These are phyloP conservation scores for Myioborus melanocephalus DNA, from an alignment of 2,797 vertebrate genomes.

Conservation along the genomic window DNA sequence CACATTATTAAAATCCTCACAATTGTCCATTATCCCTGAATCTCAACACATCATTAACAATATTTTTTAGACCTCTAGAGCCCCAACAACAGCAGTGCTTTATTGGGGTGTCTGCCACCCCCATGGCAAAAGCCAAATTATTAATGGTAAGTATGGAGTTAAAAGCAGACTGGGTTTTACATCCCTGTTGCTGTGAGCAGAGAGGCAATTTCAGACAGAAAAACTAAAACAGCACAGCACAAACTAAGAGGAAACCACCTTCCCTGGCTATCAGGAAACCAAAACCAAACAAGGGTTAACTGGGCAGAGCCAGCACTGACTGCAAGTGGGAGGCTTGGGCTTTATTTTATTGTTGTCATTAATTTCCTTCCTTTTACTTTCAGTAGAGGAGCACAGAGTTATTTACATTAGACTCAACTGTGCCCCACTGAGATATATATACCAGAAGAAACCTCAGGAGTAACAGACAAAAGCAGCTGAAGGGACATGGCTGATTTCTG, in stretches of 20 bases:
- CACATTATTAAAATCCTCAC: not conserved
- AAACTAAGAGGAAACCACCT: not conserved
- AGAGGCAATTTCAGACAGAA: not conserved
- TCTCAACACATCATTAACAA: not conserved
- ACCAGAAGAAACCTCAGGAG: not conserved
- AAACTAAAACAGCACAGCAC: not conserved
- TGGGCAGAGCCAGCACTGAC: not conserved
- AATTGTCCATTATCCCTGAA: not conserved
- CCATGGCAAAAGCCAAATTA: not conserved
- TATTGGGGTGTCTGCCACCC: not conserved
- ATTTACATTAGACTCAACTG: constrained; percentile 11
- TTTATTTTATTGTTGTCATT: constrained; percentile 47
- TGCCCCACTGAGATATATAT: not conserved
- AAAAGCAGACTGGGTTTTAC: not conserved
- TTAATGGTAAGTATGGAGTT: not conserved
- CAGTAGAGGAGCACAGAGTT: not conserved
- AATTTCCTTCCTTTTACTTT: constrained; percentile 59
- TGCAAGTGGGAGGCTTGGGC: not conserved
- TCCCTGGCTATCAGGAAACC: not conserved
- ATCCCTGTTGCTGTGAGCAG: not conserved
- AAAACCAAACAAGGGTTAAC: constrained; percentile 40
- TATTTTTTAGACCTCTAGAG: not conserved
- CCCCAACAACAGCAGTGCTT: not conserved
- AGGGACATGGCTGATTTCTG: not conserved
- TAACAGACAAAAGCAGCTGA: not conserved